Conservation (phyloP, 2,888 invertebrate species). For the Phengaris arion region DNA sequence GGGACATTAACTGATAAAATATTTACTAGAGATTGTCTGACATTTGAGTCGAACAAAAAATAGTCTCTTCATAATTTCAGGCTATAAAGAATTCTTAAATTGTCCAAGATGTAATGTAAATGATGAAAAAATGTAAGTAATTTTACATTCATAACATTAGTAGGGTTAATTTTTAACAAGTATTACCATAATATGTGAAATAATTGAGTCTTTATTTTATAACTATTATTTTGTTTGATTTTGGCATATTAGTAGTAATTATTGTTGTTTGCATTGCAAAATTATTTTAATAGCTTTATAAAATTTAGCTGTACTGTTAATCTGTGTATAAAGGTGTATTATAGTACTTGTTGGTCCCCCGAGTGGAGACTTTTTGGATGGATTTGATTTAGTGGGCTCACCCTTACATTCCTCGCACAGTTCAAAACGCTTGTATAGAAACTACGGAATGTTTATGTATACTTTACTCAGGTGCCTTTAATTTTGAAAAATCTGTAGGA, state of each 20-base stretch:
- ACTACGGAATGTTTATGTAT: conserved; percentile 18
- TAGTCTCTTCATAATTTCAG: neutral
- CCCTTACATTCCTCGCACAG: conserved; percentile 38
- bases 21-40: neutral
- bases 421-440: conserved; percentile 21
- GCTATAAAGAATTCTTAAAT: neutral
- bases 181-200: neutral
- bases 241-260: conserved; percentile 30
- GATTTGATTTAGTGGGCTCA: conserved; percentile 32
- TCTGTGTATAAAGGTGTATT: conserved; percentile 26
- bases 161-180: neutral
- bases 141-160: neutral
- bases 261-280: conserved; percentile 36
- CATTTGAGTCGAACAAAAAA: neutral
- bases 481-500: conserved; percentile 12
- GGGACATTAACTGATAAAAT: too few species aligned
- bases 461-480: conserved; percentile 21
- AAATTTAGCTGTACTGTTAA: conserved; percentile 35
- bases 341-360: neutral
- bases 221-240: conserved; percentile 27
- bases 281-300: conserved; percentile 46
- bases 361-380: conserved; percentile 32
- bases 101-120: neutral
- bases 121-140: neutral
- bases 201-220: neutral